These are phyloP conservation scores for Cydia amplana DNA, from an alignment of 1,140 invertebrate genomes.

Conservation along the genomic window DNA sequence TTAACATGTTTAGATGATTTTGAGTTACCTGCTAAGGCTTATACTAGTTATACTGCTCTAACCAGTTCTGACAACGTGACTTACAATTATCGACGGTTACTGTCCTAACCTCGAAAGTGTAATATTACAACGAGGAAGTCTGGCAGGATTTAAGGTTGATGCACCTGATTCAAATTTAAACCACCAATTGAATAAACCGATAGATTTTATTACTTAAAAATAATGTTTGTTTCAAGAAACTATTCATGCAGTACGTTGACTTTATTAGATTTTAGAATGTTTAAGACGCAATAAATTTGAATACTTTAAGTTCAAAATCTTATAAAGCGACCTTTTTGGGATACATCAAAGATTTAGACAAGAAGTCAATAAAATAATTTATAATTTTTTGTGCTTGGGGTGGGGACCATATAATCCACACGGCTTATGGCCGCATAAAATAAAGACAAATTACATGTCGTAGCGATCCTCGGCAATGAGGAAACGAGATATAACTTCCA, in stretches of 20 bases:
- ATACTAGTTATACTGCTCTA: not conserved
- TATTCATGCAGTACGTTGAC: not conserved
- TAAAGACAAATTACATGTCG: too few species aligned
- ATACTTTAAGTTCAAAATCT: too few species aligned
- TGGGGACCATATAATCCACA: too few species aligned
- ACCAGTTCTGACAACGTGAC: conserved; percentile 5
- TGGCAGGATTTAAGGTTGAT: conserved; percentile 5
- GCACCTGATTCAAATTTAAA: conserved; percentile 2
- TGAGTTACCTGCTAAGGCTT: not conserved
- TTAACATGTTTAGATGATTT: not conserved
- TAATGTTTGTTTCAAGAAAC: not conserved
- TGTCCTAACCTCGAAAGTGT: conserved; percentile 5
- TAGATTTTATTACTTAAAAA: conserved; percentile 9
- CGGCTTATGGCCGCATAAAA: too few species aligned
- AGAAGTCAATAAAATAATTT: too few species aligned
- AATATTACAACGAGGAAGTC: conserved; percentile 13
- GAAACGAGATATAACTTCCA: not conserved
- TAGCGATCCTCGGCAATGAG: too few species aligned
- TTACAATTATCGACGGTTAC: conserved; percentile 3
- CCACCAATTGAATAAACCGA: conserved; percentile 14
- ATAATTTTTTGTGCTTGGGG: too few species aligned
- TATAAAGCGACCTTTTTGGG: too few species aligned
- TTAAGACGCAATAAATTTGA: too few species aligned
- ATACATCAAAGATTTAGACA: too few species aligned
- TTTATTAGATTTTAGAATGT: not conserved